phyloP scores from a whole-genome alignment of 2,113 vertebrate species.

The Corydoras maculifer region DNA sequence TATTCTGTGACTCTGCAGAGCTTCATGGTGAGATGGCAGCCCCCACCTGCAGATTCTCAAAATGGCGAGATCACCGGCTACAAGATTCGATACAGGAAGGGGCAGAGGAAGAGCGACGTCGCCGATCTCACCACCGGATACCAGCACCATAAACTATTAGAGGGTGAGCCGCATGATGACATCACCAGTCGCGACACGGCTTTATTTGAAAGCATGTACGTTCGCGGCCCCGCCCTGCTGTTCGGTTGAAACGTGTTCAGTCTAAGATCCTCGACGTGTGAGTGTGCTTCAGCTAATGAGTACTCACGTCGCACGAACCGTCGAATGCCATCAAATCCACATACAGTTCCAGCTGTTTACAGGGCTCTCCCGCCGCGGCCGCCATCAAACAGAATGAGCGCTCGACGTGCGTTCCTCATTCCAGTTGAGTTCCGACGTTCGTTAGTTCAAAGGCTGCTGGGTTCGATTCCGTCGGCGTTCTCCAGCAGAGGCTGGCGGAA shows the following conservation, averaged over 20 bases:
- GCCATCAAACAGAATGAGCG: slow-evolving; percentile 62
- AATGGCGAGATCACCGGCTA: slow-evolving; percentile 87
- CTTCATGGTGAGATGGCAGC: slow-evolving; percentile 89
- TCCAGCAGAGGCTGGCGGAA: slow-evolving; percentile 47
- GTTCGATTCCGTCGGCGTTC: slow-evolving; percentile 43
- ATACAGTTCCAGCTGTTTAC: slow-evolving; percentile 57
- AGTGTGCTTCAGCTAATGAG: background rate
- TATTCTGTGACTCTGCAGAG: slow-evolving; percentile 61
- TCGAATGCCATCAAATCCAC: slow-evolving; percentile 53
- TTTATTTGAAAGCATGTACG: no score
- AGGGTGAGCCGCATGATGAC: slow-evolving; percentile 53
- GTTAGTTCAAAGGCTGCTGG: slow-evolving; percentile 60
- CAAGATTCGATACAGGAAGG: slow-evolving; percentile 90
- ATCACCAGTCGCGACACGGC: no score
- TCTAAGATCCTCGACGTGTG: background rate
- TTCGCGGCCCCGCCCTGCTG: no score
- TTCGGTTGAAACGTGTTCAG: background rate
- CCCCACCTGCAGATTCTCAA: slow-evolving; percentile 76
- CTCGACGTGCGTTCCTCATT: slow-evolving; percentile 55
- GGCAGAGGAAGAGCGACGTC: slow-evolving; percentile 82
- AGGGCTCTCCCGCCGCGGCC: slow-evolving; percentile 49
- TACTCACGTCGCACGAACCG: background rate
- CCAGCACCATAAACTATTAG: slow-evolving; percentile 82
- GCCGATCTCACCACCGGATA: slow-evolving; percentile 75
- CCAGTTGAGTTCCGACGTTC: slow-evolving; percentile 49